Evolutionary conservation across 2,113 vertebrate species (phyloP).

Genomic region (Microcebus lehilahytsara): DNA sequence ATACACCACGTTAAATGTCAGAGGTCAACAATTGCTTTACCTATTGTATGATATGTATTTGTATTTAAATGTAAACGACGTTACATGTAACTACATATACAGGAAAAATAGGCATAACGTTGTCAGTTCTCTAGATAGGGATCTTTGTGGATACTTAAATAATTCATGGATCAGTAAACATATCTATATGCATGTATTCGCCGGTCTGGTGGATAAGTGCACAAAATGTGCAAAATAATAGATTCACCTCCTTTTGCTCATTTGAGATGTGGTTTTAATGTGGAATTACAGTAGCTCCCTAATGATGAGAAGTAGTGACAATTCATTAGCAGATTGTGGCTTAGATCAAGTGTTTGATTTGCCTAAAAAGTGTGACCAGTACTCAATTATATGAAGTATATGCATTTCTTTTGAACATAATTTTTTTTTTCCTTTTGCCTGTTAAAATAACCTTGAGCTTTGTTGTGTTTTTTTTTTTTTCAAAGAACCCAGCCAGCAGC

Average conservation of each 20-base stretch:
- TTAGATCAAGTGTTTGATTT: conserved; percentile 72
- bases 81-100: background rate
- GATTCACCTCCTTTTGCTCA: conserved; percentile 58
- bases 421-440: conserved; percentile 42
- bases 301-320: conserved; percentile 60
- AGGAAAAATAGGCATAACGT: conserved; percentile 38
- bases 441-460: conserved; percentile 69
- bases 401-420: conserved; percentile 60
- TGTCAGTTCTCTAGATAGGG: conserved; percentile 23
- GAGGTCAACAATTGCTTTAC: background rate
- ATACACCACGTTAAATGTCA: background rate
- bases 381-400: conserved; percentile 54
- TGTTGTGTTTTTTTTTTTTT: conserved; percentile 1
- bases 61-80: background rate
- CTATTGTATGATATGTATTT: background rate
- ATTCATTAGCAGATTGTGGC: conserved; percentile 65
- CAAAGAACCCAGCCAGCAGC: conserved; percentile 52
- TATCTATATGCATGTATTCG: conserved; percentile 56
- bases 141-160: conserved; percentile 62
- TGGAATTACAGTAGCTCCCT: conserved; percentile 57
- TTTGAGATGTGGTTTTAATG: conserved; percentile 41
- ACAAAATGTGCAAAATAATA: conserved; percentile 52
- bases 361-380: conserved; percentile 56
- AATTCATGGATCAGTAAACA: conserved; percentile 68
- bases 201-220: conserved; percentile 44